Percentiles rank a stretch among this genome's conserved stretches.
Evolutionary conservation across 2,797 vertebrate genomes (phyloP).

Genomic region (Helostoma temminkii): DNA sequence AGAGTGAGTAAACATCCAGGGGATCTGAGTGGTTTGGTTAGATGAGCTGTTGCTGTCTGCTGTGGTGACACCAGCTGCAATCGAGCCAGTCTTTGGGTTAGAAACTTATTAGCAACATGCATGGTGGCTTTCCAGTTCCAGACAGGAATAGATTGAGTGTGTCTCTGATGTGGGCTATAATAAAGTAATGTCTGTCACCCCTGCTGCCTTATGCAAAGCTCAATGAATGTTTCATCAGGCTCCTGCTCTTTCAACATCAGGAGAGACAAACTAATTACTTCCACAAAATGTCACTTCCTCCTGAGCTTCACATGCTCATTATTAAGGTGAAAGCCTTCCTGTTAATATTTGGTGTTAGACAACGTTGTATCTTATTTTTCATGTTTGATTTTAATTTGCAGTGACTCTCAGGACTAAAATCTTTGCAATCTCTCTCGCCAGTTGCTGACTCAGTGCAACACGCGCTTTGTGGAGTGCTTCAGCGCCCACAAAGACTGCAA

Average conservation of each 20-base stretch:
- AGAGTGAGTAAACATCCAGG: constrained; percentile 84
- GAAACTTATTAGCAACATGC: constrained; percentile 49
- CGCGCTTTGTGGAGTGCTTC: constrained; percentile 94
- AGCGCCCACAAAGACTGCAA: constrained; percentile 99
- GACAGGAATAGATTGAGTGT: constrained; percentile 46
- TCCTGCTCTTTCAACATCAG: constrained; percentile 57
- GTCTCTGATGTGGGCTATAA: constrained; percentile 67
- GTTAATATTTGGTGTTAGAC: constrained; percentile 38
- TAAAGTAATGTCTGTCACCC: constrained; percentile 69
- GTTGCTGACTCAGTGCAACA: constrained; percentile 97
- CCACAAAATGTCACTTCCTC: constrained; percentile 56
- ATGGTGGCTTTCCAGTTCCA: constrained; percentile 25
- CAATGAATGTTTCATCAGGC: constrained; percentile 71
- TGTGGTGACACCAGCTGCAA: constrained; percentile 18
- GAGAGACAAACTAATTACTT: constrained; percentile 67
- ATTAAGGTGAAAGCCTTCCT: constrained; percentile 30
- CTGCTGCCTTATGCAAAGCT: constrained; percentile 60
- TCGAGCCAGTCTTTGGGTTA: constrained; percentile 44
- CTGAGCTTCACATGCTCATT: constrained; percentile 35
- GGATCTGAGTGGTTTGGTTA: constrained; percentile 27
- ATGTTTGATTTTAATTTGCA: constrained; percentile 34
- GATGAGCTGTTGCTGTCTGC: constrained; percentile 34
- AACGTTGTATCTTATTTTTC: constrained; percentile 22
- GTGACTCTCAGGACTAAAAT: constrained; percentile 19
- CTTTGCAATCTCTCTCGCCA: constrained; percentile 68